Percentiles rank a stretch among this genome's conserved stretches.
phyloP scores from a whole-genome alignment of 2,888 invertebrate species.

The Drosophila neutralis region DNA sequence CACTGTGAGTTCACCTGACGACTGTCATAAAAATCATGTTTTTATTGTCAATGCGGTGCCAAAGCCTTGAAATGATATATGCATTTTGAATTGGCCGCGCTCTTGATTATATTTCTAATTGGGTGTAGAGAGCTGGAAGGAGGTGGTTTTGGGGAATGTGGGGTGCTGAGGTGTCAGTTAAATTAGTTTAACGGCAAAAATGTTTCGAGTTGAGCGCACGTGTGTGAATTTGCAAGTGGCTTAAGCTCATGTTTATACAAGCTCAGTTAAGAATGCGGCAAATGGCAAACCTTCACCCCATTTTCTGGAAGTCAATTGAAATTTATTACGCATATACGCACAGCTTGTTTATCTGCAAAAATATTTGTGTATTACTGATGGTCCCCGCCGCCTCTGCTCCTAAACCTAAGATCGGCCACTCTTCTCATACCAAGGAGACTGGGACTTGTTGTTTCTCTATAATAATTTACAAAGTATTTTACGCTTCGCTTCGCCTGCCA shows the following conservation, averaged over 20 bases:
- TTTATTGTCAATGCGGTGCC: constrained; percentile 56
- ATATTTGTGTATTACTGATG: constrained; percentile 46
- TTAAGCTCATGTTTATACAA: constrained; percentile 12
- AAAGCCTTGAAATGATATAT: constrained; percentile 56
- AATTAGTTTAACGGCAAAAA: constrained; percentile 18
- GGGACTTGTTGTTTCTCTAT: constrained; percentile 41
- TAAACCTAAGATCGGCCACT: background rate
- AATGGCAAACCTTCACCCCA: constrained; percentile 31
- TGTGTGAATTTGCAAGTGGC: constrained; percentile 35
- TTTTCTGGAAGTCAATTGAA: constrained; percentile 72
- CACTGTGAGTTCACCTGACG: constrained; percentile 33
- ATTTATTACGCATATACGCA: constrained; percentile 62
- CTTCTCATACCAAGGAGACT: background rate
- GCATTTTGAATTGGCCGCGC: constrained; percentile 53
- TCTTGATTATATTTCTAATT: constrained; percentile 18
- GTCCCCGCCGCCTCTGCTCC: constrained; percentile 1
- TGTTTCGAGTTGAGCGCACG: background rate
- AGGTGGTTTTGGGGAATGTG: background rate
- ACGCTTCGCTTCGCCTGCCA: constrained; percentile 75
- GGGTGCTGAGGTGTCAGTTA: background rate
- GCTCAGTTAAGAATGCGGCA: background rate
- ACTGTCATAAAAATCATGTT: constrained; percentile 64
- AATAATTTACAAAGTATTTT: constrained; percentile 77
- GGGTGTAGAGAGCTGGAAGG: background rate
- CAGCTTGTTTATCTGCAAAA: constrained; percentile 52